phyloP scores from a whole-genome alignment of 2,797 vertebrate species.

The Typhlichthys subterraneus region DNA sequence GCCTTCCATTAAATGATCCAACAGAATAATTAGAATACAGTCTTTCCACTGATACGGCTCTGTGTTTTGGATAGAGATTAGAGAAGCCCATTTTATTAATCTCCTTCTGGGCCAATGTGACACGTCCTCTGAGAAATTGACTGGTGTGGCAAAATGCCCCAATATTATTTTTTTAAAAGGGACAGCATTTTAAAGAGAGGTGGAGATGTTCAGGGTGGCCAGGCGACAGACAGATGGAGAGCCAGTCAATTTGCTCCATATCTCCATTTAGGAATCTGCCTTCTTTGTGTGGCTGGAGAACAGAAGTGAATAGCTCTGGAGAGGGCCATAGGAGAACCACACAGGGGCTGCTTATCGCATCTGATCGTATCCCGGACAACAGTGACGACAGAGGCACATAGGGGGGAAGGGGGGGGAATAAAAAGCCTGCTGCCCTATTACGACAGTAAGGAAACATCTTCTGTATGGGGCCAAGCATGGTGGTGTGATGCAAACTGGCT shows the following conservation, averaged over 20 bases:
- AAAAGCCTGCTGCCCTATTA: slow-evolving; percentile 9
- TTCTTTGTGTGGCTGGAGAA: slow-evolving; percentile 1
- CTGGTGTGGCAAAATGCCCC: background rate
- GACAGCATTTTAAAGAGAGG: background rate
- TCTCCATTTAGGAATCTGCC: slow-evolving; percentile 1
- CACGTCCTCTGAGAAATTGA: background rate
- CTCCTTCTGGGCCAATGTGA: background rate
- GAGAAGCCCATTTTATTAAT: background rate
- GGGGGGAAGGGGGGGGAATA: background rate
- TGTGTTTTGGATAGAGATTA: slow-evolving; percentile 4
- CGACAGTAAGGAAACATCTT: background rate
- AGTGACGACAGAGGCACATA: slow-evolving; percentile 2
- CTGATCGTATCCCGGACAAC: slow-evolving; percentile 7
- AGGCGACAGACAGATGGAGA: background rate
- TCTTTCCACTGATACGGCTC: slow-evolving; percentile 9
- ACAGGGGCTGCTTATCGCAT: slow-evolving; percentile 27
- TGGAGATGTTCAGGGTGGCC: background rate
- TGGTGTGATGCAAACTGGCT: background rate
- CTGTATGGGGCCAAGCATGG: too few relatives aligned
- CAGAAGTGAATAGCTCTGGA: background rate
- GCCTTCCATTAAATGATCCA: slow-evolving; percentile 45
- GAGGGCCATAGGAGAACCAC: slow-evolving; percentile 4
- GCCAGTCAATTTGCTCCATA: background rate
- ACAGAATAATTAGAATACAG: slow-evolving; percentile 43
- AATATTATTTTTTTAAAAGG: background rate